A percentile compares a stretch with the other conserved stretches of the same genome.
Evolutionary conservation across 64 coral and sea anemone genomes (phyloP).

Genomic region (Stichodactyla helianthus): DNA sequence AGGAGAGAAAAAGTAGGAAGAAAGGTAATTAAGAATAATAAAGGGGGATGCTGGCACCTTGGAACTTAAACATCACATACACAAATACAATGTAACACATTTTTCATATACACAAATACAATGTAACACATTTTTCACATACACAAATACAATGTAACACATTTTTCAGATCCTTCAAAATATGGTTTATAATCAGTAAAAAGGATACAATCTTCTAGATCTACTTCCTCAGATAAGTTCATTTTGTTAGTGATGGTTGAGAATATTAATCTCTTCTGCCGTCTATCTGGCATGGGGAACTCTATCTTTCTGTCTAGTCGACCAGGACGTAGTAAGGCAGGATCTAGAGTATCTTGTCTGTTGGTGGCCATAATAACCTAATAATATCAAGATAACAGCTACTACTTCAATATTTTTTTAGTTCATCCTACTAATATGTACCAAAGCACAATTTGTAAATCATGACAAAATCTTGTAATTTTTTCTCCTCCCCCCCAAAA

Average conservation of each 20-base stretch:
- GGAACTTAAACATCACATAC: too few species aligned
- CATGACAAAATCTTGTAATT: too few species aligned
- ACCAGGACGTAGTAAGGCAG: slow-evolving; percentile 87
- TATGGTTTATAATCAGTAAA: neutral
- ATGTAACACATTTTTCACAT: too few species aligned
- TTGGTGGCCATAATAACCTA: slow-evolving; percentile 99
- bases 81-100: too few species aligned
- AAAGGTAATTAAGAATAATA: too few species aligned
- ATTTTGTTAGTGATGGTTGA: slow-evolving; percentile 96
- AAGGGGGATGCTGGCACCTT: too few species aligned
- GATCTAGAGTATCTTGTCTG: slow-evolving; percentile 96
- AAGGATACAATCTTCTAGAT: slow-evolving; percentile 99
- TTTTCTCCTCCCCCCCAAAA: too few species aligned
- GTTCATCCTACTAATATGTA: too few species aligned
- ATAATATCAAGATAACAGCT: neutral
- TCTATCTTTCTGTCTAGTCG: slow-evolving; percentile 97
- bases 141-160: too few species aligned
- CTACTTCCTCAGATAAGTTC: slow-evolving; percentile 96
- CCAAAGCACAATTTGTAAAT: too few species aligned
- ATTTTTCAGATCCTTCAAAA: neutral
- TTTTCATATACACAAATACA: too few species aligned
- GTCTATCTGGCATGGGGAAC: slow-evolving; percentile 96
- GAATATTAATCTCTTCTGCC: slow-evolving; percentile 96
- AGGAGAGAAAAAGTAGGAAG: too few species aligned
- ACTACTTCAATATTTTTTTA: neutral